Evolutionary conservation across 2,797 vertebrate genomes (phyloP), one percentile per base, ranked within the genome.

Genomic region (Spondyliosoma cantharus): DNA sequence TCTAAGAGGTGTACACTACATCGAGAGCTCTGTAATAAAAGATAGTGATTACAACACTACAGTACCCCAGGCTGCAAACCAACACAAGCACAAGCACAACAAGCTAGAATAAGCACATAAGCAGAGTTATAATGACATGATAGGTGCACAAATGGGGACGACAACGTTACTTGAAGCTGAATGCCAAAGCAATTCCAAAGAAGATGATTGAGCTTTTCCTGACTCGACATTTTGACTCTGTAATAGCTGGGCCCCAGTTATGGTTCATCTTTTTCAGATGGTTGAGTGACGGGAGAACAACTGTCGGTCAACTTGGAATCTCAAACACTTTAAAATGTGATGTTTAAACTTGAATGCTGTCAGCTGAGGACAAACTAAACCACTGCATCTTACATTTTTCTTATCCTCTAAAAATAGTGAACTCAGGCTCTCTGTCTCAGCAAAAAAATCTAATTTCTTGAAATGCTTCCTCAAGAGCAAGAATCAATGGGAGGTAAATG

Each of bases 11-110:
- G 46, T 54, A 78, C 77, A 45, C 65, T 43, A 19, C 70, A 91
- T 93, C 89, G 90, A 92, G 81, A 88, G 85, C 83, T 90, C 92
- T 86, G 92, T 89, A 70, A 90, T 94, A 94, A 95, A 94, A 91
- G 49, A 59, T 3, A 49, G 22, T 57, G 45, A 77, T 75, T 49
- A 72, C 53, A 78, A 49, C 19, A 52, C 60, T n/a, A 16, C 6
- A 57, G 19, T 82, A 43, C 27, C 32, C 13, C 17, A 16, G 48
- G 57, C 76, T 59, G 56, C 65, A 65, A 50, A 63, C 32, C 1
- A 57, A 66, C 68, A 71, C 32, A 29, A 29, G 57, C 53, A 69
- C 58, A 54, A 71, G 57, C 53, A 69, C 58, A 54, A 71, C 48
- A 62, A 56, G 54, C 42, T 19, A 60, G 62, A 42, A 57, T 3